Conservation (phyloP, 2,113 vertebrate species). For the Rhabdomys dilectus region DNA sequence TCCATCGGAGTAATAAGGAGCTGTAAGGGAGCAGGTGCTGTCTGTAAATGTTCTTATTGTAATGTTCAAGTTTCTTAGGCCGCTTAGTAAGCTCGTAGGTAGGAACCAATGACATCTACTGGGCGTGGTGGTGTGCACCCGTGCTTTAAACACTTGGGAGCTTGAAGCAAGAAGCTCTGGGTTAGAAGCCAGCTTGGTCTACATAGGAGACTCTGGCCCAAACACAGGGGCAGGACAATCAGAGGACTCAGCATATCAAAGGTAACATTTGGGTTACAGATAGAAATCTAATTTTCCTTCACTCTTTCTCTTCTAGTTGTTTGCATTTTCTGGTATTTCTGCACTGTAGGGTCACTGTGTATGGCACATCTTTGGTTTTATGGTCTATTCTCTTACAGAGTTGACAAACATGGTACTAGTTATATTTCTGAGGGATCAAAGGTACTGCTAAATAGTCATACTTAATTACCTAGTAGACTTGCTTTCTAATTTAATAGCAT, state of each 20-base stretch:
- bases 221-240: background rate
- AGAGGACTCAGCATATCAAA: slow-evolving; percentile 34
- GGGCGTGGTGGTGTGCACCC: background rate
- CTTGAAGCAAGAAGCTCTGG: background rate
- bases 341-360: background rate
- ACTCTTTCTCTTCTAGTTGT: background rate
- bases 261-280: slow-evolving; percentile 15
- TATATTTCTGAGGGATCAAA: background rate
- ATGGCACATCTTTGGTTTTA: background rate
- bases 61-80: background rate
- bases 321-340: background rate
- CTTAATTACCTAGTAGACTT: background rate
- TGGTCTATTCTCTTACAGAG: background rate
- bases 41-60: background rate
- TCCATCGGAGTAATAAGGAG: background rate
- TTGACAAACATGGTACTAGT: background rate
- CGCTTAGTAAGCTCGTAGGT: background rate
- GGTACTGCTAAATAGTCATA: background rate
- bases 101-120: slow-evolving; percentile 20
- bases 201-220: background rate
- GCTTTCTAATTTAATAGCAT: background rate
- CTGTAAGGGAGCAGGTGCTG: background rate
- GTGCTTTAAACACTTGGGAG: no score
- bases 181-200: background rate
- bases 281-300: background rate